Evolutionary conservation across 2,797 vertebrate species (phyloP), one percentile per base, ranked within the genome.

Genomic region (Percopsis omiscomaycus): DNA sequence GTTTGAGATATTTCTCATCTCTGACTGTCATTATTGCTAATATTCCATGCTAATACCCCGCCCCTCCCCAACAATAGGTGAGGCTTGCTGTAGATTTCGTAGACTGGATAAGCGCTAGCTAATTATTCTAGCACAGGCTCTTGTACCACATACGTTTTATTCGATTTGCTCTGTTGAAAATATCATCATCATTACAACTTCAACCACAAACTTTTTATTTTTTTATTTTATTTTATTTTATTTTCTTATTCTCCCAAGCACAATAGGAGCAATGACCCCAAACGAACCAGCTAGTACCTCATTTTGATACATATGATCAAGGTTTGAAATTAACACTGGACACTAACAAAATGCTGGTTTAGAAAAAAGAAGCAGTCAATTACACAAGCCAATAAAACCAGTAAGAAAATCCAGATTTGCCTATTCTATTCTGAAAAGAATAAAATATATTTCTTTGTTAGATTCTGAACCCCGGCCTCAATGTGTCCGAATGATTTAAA

Each of bases 291-390:
- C 66, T 61, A 73, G 79, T 80, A 86, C 78, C 78, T 87, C 74
- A 78, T 85, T 86, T 86, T 84, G 52, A 69, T 84, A 80, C 64
- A 53, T 32, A 72, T 74, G 56, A 78, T 81, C 64, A 82, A 66
- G 74, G 73, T 70, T 83, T 82, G 66, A 71, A 81, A 82, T 63
- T 4, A 67, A 78, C 37, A 69, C 32, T 57, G 56, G 62, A 1
- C 58, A 58, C 3, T 3, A 69, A 52, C 37, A 51, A 71, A 66
- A 62, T 37, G 50, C 53, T 62, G 62, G 46, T 59, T 16, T 30
- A 56, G 1, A 6, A 55, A 2, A 22, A 58, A 73, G 64, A 52
- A 32, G 32, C n/a, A 10, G 10, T 52, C 60, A 32, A 14, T 52
- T 52, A 12, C 2, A 50, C 9, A 14, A 37, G 12, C 54, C 14